These are phyloP conservation scores for Phalloptychus januarius DNA, from an alignment of 2,797 vertebrate genomes.

Conservation along the genomic window DNA sequence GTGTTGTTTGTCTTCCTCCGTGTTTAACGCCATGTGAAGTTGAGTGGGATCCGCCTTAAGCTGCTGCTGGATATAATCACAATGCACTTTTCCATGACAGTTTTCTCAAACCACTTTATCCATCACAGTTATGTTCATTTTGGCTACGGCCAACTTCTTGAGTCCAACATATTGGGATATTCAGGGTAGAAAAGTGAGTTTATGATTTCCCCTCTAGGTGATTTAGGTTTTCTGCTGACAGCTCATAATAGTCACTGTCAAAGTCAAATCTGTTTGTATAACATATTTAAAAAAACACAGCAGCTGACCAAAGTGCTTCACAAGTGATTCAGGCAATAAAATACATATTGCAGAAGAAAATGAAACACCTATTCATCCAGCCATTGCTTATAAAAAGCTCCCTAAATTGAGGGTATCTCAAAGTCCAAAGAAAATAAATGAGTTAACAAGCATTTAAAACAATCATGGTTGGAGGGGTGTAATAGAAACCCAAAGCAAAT, in stretches of 20 bases:
- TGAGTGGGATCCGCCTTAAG: not conserved
- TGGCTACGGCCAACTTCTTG: not conserved
- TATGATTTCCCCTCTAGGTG: not conserved
- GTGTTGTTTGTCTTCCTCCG: not conserved
- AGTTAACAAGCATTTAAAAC: not conserved
- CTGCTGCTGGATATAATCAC: conserved; percentile 14
- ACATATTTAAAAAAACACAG: not conserved
- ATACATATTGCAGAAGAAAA: not conserved
- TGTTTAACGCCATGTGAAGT: not conserved
- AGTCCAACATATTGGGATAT: not conserved
- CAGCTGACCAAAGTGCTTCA: not conserved
- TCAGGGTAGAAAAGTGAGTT: not conserved
- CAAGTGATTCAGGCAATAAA: not conserved
- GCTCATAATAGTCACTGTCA: not conserved
- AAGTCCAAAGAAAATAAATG: not conserved
- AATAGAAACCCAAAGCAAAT: not conserved
- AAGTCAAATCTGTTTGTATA: not conserved
- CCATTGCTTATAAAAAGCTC: not conserved
- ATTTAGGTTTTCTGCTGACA: not conserved
- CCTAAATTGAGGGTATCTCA: too few relatives aligned
- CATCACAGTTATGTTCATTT: not conserved
- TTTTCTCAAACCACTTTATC: conserved; percentile 21
- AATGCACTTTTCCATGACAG: conserved; percentile 11
- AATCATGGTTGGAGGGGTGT: not conserved
- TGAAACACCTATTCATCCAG: not conserved